Evolutionary conservation across 2,797 vertebrate genomes (phyloP), one percentile per base, ranked within the genome.

Genomic region (Aratinga solstitialis): DNA sequence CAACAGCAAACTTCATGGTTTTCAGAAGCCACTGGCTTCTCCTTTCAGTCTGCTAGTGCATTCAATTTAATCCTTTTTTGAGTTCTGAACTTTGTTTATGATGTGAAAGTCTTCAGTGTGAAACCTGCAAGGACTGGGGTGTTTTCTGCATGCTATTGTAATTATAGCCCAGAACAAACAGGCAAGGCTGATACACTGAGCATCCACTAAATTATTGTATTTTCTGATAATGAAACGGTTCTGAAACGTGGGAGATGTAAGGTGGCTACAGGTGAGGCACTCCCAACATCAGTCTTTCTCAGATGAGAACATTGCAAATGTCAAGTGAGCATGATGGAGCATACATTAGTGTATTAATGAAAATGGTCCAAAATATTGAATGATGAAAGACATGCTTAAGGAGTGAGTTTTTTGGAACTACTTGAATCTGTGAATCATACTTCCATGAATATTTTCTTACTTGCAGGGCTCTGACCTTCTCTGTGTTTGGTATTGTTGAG

Each of bases 201-300:
- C 62, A 92, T 36, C 56, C 65, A 83, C 90, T 93, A 94, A 91
- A 95, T 89, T 87, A 71, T 90, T 94, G 3, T 83, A 93, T 91
- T 96, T 90, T 96, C 96, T 95, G 94, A 90, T 94, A 90, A 94
- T 83, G 89, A 82, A 94, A 93, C 67, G 59, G 63, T 87, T 96
- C 71, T 89, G 69, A 84, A 94, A 96, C 27, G 40, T 84, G 91
- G 90, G 67, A 84, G 53, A 79, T 94, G 54, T 86, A 81, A 91
- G 32, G 74, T 71, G 62, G 19, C 58, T 90, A 59, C 21, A 72
- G 34, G 83, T 94, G 90, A 89, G 79, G 38, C 40, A 68, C 43
- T 58, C 59, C 26, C 48, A 61, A 7, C 68, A 56, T 93, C 92
- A 51, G 92, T 96, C 80, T 77, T 80, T 96, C 93, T 62, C 5